These are phyloP conservation scores for Phyto melanocephala DNA, from an alignment of 2,888 invertebrate genomes.

Conservation along the genomic window DNA sequence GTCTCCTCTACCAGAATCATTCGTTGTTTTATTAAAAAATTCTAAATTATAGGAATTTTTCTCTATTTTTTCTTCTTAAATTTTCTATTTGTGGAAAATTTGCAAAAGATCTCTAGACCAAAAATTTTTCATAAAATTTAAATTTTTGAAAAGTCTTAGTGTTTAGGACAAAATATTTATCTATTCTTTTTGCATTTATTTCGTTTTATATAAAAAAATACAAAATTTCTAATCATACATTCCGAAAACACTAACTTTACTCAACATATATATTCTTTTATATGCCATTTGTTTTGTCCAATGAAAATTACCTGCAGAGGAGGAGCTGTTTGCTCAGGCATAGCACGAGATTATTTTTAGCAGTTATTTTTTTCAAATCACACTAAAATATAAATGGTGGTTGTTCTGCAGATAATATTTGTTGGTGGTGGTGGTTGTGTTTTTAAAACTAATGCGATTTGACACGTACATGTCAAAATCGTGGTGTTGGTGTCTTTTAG, in stretches of 20 bases:
- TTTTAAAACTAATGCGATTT: constrained; percentile 37
- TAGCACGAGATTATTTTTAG: constrained; percentile 2
- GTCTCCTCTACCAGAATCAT: too few species aligned
- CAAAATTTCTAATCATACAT: neutral
- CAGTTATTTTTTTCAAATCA: neutral
- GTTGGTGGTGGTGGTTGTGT: constrained; percentile 45
- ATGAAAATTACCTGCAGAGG: constrained; percentile 10
- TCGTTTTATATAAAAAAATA: too few species aligned
- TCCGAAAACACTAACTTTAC: neutral
- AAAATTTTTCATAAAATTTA: too few species aligned
- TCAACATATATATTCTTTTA: neutral
- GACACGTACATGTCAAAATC: constrained; percentile 15
- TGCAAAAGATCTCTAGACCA: too few species aligned
- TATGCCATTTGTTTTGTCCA: neutral
- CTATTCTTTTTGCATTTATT: too few species aligned
- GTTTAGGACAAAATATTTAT: too few species aligned
- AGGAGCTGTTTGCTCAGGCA: constrained; percentile 46
- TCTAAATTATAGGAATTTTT: too few species aligned
- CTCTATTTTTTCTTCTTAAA: too few species aligned
- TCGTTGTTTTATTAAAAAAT: too few species aligned
- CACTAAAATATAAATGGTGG: neutral
- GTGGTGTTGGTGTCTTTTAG: neutral
- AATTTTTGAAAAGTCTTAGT: too few species aligned
- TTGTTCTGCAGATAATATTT: too few species aligned
- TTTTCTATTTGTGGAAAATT: too few species aligned